Percentiles rank a stretch among this genome's conserved stretches.
Conservation (phyloP, 2,113 vertebrate species). For the Penelope pileata region DNA sequence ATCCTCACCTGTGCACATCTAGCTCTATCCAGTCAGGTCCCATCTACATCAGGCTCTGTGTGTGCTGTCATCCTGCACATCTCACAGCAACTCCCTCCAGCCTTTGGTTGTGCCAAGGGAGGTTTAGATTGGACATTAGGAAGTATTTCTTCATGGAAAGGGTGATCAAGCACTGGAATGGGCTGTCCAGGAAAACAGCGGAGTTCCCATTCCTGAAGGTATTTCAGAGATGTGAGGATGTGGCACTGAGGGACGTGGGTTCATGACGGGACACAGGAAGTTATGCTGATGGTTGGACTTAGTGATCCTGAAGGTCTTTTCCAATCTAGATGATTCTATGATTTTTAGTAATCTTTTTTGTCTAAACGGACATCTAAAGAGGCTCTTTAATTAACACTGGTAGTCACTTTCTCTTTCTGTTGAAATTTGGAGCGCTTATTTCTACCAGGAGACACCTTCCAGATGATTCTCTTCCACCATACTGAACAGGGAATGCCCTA, state of each 20-base stretch:
- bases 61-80: fast-evolving
- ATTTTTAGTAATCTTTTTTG: fast-evolving
- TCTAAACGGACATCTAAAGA: too few species aligned
- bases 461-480: fast-evolving
- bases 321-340: not conserved
- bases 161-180: too few species aligned
- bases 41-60: fast-evolving
- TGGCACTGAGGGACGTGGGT: not conserved
- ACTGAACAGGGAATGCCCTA: not conserved
- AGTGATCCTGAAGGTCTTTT: not conserved
- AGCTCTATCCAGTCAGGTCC: fast-evolving
- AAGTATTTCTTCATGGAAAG: not conserved
- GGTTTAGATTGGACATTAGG: not conserved
- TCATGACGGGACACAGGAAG: not conserved
- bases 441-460: not conserved
- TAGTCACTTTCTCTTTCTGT: not conserved
- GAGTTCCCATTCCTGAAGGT: too few species aligned
- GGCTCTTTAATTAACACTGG: not conserved
- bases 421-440: not conserved
- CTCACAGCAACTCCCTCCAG: fast-evolving
- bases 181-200: too few species aligned
- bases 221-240: too few species aligned
- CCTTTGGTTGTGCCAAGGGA: not conserved
- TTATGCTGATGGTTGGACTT: not conserved
- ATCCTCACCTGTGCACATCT: fast-evolving